A percentile compares a stretch with the other conserved stretches of the same genome.
Evolutionary conservation across 2,797 vertebrate species (phyloP).

Genomic region (Acrocephalus scirpaceus): DNA sequence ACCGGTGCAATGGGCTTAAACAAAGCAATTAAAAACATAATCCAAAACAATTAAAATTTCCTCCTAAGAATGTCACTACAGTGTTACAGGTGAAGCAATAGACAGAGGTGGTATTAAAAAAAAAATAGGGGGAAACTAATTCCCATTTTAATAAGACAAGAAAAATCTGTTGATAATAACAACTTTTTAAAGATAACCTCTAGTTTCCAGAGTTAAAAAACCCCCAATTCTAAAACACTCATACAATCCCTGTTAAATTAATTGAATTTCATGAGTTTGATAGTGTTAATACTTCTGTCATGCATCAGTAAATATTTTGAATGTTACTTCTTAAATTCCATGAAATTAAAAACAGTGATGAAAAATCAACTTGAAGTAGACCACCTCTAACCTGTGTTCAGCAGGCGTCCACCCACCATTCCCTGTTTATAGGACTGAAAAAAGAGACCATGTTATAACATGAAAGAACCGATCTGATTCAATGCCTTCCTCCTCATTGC

Average conservation of each 20-base stretch:
- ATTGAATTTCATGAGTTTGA: background rate
- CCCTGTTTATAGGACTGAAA: background rate
- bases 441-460: background rate
- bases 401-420: background rate
- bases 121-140: fast-evolving
- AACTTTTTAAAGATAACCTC: background rate
- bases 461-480: background rate
- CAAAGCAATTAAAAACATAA: background rate
- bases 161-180: background rate
- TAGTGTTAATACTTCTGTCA: background rate
- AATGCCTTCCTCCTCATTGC: background rate
- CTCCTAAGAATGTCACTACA: background rate
- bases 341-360: background rate
- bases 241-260: background rate
- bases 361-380: background rate
- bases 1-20: background rate
- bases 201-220: background rate
- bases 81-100: background rate
- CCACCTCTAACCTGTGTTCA: background rate
- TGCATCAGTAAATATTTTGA: background rate
- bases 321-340: background rate
- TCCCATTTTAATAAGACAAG: background rate
- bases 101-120: background rate
- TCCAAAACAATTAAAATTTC: background rate
- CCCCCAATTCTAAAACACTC: background rate